These are phyloP conservation scores for Trachemys scripta DNA, from an alignment of 2,113 vertebrate genomes.

Conservation along the genomic window DNA sequence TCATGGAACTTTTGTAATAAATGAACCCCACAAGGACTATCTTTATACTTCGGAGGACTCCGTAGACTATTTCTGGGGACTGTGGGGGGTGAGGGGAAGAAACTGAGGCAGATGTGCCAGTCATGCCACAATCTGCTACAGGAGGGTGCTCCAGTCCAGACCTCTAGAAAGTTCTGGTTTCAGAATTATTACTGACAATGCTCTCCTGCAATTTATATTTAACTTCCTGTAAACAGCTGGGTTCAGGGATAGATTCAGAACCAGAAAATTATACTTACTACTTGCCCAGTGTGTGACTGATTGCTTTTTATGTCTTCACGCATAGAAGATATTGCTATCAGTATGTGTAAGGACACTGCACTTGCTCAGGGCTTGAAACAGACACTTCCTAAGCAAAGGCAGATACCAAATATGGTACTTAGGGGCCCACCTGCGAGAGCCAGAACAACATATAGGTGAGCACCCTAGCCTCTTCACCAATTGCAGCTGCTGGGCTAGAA, in stretches of 20 bases:
- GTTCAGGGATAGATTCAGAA: neutral
- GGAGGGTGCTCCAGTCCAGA: neutral
- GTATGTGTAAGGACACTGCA: neutral
- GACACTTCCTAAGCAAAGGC: neutral
- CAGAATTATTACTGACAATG: neutral
- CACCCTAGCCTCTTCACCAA: neutral
- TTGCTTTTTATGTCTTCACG: accelerated
- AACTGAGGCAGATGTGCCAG: neutral
- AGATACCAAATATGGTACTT: neutral
- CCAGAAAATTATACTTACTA: neutral
- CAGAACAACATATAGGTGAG: accelerated
- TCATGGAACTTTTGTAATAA: neutral
- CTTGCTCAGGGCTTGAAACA: neutral
- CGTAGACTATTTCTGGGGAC: neutral
- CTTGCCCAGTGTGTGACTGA: too few relatives aligned
- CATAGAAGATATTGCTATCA: accelerated
- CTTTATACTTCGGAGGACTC: too few relatives aligned
- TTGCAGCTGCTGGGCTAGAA: too few relatives aligned
- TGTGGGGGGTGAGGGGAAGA: accelerated
- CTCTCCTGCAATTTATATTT: neutral
- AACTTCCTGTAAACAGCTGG: neutral
- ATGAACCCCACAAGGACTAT: neutral
- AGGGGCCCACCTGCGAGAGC: too few relatives aligned
- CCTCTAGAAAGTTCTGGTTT: neutral
- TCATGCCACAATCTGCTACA: too few relatives aligned